Base-by-base conservation (phyloP, 2,888 invertebrate species). In the Pediacus dermestoides region DNA sequence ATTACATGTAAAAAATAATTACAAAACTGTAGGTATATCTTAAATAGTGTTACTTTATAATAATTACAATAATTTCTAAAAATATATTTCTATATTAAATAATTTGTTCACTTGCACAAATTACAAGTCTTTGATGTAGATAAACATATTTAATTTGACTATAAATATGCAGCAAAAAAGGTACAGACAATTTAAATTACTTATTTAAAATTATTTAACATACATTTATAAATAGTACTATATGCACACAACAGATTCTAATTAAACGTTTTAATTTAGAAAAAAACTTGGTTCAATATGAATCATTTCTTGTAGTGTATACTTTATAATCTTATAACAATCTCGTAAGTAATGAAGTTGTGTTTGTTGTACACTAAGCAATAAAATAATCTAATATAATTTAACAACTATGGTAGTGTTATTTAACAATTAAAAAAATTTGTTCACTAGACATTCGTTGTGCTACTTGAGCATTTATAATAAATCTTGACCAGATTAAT, bases 401-500 rank as follows among this genome's bases (percentile, higher is more conserved):
- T 27, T 28, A 37, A 30, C 34, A 42, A 30, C n/a, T 44, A 46
- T 46, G 45, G 46, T 48, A 48, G n/a, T n/a, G n/a, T n/a, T n/a
- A n/a, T 41, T 35, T 34, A 32, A 34, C 35, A 22, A 25, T 50
- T 45, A 46, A 43, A 42, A 48, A 48, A 36, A 39, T 40, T 36
- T 51, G 47, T 53, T 53, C 52, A 55, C 54, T 57, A 55, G 50
- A 48, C 41, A 48, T 50, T 54, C 42, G 40, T 47, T 48, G 38
- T 48, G 52, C 54, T 51, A 48, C 51, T 57, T 54, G 53, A 57
- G 53, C 57, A 53, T 52, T 43, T 23, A 26, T 9, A 31, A n/a
- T 28, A 44, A 36, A 39, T 47, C 34, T 52, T 58, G 56, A 57
- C 58, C 58, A 59, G 60, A 60, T 52, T 39, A 37, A 43, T 63